Evolutionary conservation across 2,888 invertebrate species (phyloP), one percentile per base, ranked within the genome.

Genomic region (Rotaria magnacalcarata): DNA sequence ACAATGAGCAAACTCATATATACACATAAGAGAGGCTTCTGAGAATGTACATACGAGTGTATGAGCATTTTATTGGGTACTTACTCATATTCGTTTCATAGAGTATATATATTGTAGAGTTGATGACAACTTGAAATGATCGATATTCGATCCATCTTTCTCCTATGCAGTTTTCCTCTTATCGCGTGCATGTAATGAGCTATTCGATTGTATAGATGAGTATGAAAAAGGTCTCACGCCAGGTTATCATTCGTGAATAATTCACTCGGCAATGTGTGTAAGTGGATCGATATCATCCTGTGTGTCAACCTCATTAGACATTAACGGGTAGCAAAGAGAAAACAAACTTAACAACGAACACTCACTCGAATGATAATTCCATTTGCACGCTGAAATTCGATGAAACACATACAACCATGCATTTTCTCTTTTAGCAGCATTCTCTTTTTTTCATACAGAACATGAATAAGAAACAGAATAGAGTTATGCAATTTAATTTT

Each of bases 121-220:
- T 67, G 67, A 67, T 67, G 67, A 67, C 67, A 67, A 67, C 67
- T 67, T 67, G 67, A 67, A 67, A 67, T 67, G 67, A 67, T 67
- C 67, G 67, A 67, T 10, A 67, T 67, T 67, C 67, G 67, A 67
- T 67, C 67, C 14, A 67, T 67, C 67, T 67, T 67, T 67, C 67
- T 54, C 54, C 54, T 54, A 54, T 54, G 4, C 54, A 54, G 54
- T 54, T 21, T 54, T 54, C 7, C 67, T 67, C 67, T 67, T 67
- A 67, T 67, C 67, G 34, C 16, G 19, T 19, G 67, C 16, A 67
- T 67, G 34, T 67, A 67, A 67, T 67, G 67, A 67, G 67, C 67
- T 67, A 16, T 67, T 67, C 67, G 67, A 67, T 67, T 67, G 67
- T 67, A 67, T 67, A 27, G 16, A 67, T 67, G 67, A 67, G 67